These are phyloP conservation scores for Mastigias papua DNA, from an alignment of 30 jellyfish, hydroid and myxozoan genomes.

Conservation along the genomic window DNA sequence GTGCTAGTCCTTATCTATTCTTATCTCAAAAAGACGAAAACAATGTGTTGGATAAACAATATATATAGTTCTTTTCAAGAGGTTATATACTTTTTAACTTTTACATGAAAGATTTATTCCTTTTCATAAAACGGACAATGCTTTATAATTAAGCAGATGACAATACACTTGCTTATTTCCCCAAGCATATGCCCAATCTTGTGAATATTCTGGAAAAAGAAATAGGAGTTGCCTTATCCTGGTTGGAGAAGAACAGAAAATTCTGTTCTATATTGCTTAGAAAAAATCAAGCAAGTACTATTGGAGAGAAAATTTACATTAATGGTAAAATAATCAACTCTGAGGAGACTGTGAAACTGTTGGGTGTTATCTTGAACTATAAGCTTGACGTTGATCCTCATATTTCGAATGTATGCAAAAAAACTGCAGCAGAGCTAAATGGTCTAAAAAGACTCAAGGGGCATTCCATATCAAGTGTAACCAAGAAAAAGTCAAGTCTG, in stretches of 20 bases:
- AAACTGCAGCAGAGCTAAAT: background rate
- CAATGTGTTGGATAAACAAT: too few species aligned
- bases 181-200: background rate
- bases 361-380: background rate
- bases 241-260: background rate
- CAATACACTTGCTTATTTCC: constrained; percentile 42
- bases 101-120: constrained; percentile 8
- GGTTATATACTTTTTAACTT: constrained; percentile 36
- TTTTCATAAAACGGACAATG: background rate
- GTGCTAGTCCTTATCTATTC: too few species aligned
- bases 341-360: constrained; percentile 1
- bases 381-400: background rate
- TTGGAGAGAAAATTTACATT: background rate
- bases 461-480: too few species aligned
- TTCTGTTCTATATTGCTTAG: background rate
- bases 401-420: background rate
- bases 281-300: background rate
- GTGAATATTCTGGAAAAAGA: background rate
- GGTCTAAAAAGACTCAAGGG: background rate
- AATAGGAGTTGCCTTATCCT: background rate
- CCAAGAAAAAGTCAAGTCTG: too few species aligned
- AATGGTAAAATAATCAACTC: background rate
- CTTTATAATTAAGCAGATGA: constrained; percentile 25
- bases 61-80: too few species aligned
- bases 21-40: too few species aligned